Evolutionary conservation across 2,797 vertebrate species (phyloP), one percentile per base, ranked within the genome.

Genomic region (Malurus splendens): DNA sequence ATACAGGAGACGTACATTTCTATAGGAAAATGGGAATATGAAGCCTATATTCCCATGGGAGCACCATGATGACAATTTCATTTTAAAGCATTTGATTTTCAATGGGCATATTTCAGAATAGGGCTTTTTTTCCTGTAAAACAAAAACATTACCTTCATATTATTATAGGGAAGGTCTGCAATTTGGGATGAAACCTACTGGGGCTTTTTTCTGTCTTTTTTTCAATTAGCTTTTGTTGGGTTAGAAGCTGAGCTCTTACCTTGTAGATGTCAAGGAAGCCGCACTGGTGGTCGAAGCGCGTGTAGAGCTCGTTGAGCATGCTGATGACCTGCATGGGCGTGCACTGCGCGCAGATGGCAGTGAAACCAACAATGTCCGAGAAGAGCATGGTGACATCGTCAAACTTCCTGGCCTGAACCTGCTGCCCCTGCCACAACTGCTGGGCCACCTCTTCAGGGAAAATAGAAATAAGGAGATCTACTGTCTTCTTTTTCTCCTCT

Each of bases 261-360:
- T 99, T 99, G 87, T 99, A 99, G 94, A 99, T 98, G 72, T 99
- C 99, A 92, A 99, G 97, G 87, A 99, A 98, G 66, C 99, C 99
- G 80, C 99, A 99, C 96, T 99, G 99, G 97, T 99, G 98, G 97
- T 99, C 99, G 64, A 99, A 99, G 85, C 98, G 98, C 0, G 99
- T 99, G 96, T 99, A 99, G 32, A 99, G 98, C 88, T 99, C 99
- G 0, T 99, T 99, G 92, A 99, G 97, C 99, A 99, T 99, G 96
- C 99, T 99, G 98, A 99, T 99, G 92, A 99, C 99, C 96, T 99
- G 99, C 99, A 99, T 99, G 70, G 99, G 99, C 0, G 99, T 99
- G 74, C 99, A 99, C 97, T 99, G 98, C 0, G 98, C 99, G 18
- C 99, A 99, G 93, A 99, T 98, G 12, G 99, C 99, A 3, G 99